A percentile compares a stretch with the other conserved stretches of the same genome.
phyloP scores from a whole-genome alignment of 2,113 vertebrate genomes.

The Anoplopoma fimbria region DNA sequence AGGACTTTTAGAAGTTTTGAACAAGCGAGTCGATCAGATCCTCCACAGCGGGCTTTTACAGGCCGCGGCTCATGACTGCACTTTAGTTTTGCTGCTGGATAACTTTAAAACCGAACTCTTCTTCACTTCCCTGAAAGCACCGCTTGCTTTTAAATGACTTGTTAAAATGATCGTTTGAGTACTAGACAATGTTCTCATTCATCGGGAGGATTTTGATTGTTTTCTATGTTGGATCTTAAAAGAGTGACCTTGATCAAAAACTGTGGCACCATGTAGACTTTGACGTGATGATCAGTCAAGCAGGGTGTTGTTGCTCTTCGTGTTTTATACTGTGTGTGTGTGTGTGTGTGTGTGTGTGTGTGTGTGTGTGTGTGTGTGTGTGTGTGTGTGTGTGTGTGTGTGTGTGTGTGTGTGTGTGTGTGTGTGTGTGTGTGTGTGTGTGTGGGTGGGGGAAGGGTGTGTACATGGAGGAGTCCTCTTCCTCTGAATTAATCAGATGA shows the following conservation, averaged over 20 bases:
- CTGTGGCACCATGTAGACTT: too few species aligned
- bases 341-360: not conserved
- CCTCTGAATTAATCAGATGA: conserved; percentile 46
- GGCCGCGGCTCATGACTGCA: too few species aligned
- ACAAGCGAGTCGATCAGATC: too few species aligned
- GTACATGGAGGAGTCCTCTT: not conserved
- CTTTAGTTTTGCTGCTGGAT: not conserved
- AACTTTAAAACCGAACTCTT: not conserved
- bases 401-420: not conserved
- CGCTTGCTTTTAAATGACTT: too few species aligned
- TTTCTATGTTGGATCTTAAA: too few species aligned
- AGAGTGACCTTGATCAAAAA: too few species aligned
- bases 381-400: not conserved
- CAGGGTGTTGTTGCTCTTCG: not conserved
- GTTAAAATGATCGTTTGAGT: too few species aligned
- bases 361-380: too few species aligned
- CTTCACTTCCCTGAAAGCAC: not conserved
- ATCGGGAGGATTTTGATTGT: too few species aligned
- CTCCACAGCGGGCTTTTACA: not conserved
- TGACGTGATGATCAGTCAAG: not conserved
- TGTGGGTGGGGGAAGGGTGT: not conserved
- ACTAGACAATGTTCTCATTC: too few species aligned
- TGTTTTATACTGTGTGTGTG: not conserved
- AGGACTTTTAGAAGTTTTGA: too few species aligned
- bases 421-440: not conserved